Base-by-base conservation (phyloP, 1,140 invertebrate species). In the Zaprionus camerounensis region DNA sequence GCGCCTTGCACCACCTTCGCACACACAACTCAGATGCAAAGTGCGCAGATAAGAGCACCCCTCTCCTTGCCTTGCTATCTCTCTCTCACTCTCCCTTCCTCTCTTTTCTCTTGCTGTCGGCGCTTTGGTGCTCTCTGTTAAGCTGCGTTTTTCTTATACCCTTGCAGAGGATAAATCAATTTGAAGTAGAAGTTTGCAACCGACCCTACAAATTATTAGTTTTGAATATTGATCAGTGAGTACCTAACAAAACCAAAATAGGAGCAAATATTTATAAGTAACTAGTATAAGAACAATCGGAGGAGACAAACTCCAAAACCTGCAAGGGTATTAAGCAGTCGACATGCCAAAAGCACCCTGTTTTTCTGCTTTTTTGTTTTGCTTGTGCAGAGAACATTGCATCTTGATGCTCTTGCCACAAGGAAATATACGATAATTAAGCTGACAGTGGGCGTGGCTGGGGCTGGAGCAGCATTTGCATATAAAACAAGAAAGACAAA, bases 371-470 rank as follows among this genome's bases (percentile, higher is more conserved):
- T 31, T 31, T 31, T 31, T 20, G 1, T 31, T 31, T 11, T n/a
- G 31, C 46, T 17, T 55, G 34, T 57, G 41, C 38, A 44, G n/a
- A 38, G 28, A 57, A 70, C 38, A 74, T 63, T 70, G 67, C 65
- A 70, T n/a, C 67, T 77, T 76, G 66, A 61, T 77, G 63, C 28
- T 56, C 38, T 24, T 22, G 55, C 34, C 56, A 67, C 38, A 26
- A 73, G 79, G 71, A 83, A 82, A 82, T 71, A 49, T 51, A 74
- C 65, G 62, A 78, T 80, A 82, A 77, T 73, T 81, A 72, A 83
- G 80, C 84, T 66, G 78, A 83, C 80, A 88, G 66, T 65, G 78
- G 78, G 84, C 84, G 84, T 88, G 80, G 64, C 41, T 53, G 51
- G 7, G 31, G 31, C 9, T 34, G 31, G 12, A 17, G 41, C 41